Evolutionary conservation across 1,140 invertebrate genomes (phyloP), one percentile per base, ranked within the genome.

Genomic region (Drosophila dunni): DNA sequence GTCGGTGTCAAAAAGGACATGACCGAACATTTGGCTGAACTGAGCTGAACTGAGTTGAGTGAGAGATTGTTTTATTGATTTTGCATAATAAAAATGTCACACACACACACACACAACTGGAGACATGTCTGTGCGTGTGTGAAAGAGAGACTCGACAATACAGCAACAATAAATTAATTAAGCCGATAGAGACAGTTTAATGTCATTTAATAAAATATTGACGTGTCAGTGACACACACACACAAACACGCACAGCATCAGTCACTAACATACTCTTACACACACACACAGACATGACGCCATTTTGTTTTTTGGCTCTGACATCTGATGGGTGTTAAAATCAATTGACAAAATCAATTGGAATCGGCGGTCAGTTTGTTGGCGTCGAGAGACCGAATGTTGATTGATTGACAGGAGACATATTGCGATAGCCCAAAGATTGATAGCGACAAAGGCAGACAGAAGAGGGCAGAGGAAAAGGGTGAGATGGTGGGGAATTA

Each of bases 161-260:
- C 86, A 91, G 82, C 81, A 91, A 91, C 90, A 91, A 91, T 91
- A 91, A 91, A 91, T 91, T 91, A 91, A 91, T 91, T 91, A 91
- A 91, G 86, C 90, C 90, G 90, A 91, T 91, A 90, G 90, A 91
- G 90, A 91, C 90, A 91, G 83, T 91, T 91, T 91, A 91, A 91
- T 91, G 90, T 91, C 90, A 91, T 91, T 91, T 91, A 91, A 91
- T 91, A 91, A 91, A 91, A 91, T 91, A 91, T 91, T 91, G 90
- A 91, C 90, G 88, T 90, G 76, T 89, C 80, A 83, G 73, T 84
- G 78, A 84, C 78, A 80, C 75, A 80, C 68, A 75, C 46, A 54
- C 62, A 77, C 63, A 64, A 38, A 51, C 40, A 58, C 13, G 33
- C 68, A 67, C 63, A 60, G 29, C 53, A 24, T 40, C 51, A 44